Conservation (phyloP, 2,797 vertebrate genomes). For the Pterois miles region DNA sequence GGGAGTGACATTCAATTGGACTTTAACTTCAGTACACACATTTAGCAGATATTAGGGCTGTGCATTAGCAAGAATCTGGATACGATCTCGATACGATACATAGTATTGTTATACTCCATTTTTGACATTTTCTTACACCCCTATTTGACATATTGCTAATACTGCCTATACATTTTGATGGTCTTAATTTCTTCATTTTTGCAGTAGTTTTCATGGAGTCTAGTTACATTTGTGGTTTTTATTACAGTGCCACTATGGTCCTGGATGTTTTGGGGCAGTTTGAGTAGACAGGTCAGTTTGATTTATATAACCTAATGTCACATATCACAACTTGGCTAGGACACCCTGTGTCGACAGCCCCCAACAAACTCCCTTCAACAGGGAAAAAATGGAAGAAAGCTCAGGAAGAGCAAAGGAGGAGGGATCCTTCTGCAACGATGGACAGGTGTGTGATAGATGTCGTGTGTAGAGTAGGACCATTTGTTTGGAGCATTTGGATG, state of each 20-base stretch:
- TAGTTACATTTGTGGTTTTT: not conserved
- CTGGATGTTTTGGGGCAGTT: not conserved
- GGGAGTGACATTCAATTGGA: not conserved
- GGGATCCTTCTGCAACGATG: not conserved
- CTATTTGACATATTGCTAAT: not conserved
- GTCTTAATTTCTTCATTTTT: not conserved
- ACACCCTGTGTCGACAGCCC: not conserved
- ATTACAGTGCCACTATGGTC: not conserved
- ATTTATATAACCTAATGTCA: not conserved
- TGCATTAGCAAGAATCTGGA: not conserved
- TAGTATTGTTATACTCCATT: too few relatives aligned
- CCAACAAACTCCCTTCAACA: not conserved
- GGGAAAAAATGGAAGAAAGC: not conserved
- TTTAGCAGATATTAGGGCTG: too few relatives aligned
- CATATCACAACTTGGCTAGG: not conserved
- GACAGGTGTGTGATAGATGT: not conserved
- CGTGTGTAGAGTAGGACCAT: not conserved
- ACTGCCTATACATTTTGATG: not conserved
- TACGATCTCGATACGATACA: too few relatives aligned
- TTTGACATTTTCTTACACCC: too few relatives aligned
- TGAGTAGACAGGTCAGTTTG: not conserved
- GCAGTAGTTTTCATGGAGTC: not conserved
- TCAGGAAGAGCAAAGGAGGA: not conserved
- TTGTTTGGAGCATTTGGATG: conserved; percentile 5
- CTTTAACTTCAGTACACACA: not conserved